These are phyloP conservation scores for Oegoconia quadripuncta DNA, from an alignment of 2,888 invertebrate genomes.

Conservation along the genomic window DNA sequence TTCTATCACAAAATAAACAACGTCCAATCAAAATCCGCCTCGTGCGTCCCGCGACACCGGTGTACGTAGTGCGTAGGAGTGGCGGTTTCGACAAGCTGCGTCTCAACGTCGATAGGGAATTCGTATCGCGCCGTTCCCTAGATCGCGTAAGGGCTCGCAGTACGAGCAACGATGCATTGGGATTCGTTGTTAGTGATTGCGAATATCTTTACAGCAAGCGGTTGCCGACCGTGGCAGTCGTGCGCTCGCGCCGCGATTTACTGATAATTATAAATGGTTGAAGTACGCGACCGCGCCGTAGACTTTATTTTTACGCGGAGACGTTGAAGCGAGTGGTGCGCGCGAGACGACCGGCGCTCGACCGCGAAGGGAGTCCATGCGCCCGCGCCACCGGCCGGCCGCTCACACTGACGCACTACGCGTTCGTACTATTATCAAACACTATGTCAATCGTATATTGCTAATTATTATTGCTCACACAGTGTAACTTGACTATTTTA, in stretches of 20 bases:
- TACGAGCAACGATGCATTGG: conserved; percentile 38
- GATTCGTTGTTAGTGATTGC: conserved; percentile 49
- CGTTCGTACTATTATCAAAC: conserved; percentile 59
- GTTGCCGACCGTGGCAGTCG: conserved; percentile 66
- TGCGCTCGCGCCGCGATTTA: conserved; percentile 73
- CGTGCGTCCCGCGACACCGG: conserved; percentile 50
- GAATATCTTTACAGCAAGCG: conserved; percentile 63
- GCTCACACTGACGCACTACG: conserved; percentile 46
- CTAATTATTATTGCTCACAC: conserved; percentile 73
- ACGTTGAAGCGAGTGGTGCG: conserved; percentile 68
- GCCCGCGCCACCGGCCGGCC: conserved; percentile 41
- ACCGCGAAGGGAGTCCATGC: conserved; percentile 58
- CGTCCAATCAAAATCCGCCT: conserved; percentile 40
- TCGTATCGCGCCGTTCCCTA: conserved; percentile 38
- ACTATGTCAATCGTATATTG: conserved; percentile 58
- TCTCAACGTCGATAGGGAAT: conserved; percentile 42
- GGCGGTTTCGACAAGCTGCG: conserved; percentile 37
- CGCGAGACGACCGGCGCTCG: conserved; percentile 50
- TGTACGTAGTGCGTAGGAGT: conserved; percentile 61
- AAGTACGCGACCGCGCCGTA: conserved; percentile 71
- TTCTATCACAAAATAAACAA: conserved; percentile 54
- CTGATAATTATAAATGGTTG: conserved; percentile 78
- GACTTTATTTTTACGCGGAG: conserved; percentile 78
- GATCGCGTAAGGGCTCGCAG: conserved; percentile 50
- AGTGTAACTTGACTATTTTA: conserved; percentile 55